Evolutionary conservation across 2,888 invertebrate genomes (phyloP), one percentile per base, ranked within the genome.

Genomic region (Cephus runcator): DNA sequence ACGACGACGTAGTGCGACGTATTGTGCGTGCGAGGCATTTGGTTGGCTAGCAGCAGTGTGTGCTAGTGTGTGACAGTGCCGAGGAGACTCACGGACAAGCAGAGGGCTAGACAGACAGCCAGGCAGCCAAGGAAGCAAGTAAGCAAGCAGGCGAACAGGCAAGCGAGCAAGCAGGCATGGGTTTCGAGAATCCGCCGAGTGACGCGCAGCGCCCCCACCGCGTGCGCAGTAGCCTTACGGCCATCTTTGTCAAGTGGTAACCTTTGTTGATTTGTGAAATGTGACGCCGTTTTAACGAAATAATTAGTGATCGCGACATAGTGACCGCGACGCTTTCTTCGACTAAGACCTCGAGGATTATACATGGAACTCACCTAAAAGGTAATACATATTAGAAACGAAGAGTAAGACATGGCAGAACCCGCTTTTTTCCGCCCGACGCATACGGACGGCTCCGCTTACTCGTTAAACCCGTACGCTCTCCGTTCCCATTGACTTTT

Each of bases 191-290:
- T 78, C 78, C 75, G 80, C 81, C 78, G 83, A 83, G 86, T 86
- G 88, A 87, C 88, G 88, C 88, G 85, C 81, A 85, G 79, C 84
- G 84, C 85, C 86, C 85, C 86, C 85, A 85, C 83, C 84, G 83
- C 82, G 83, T 83, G 84, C 84, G 84, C 84, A 83, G 83, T 84
- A 84, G 85, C 85, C 82, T 82, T 79, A 83, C 88, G 87, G 91
- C 92, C 92, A 91, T 92, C 91, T 92, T 90, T 91, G 89, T 91
- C 89, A 90, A 91, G 90, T 91, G 89, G 90, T 90, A 90, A 90
- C 90, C 91, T 91, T 91, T 91, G 91, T 92, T 92, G 91, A 91
- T 91, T 90, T 90, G 88, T 91, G 90, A 90, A 91, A 90, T 91
- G 91, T 90, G 91, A 91, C 90, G 89, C 89, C 87, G 88, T 87